Base-by-base conservation (phyloP, 2,888 invertebrate genomes). In the Pristionchus exspectatus region DNA sequence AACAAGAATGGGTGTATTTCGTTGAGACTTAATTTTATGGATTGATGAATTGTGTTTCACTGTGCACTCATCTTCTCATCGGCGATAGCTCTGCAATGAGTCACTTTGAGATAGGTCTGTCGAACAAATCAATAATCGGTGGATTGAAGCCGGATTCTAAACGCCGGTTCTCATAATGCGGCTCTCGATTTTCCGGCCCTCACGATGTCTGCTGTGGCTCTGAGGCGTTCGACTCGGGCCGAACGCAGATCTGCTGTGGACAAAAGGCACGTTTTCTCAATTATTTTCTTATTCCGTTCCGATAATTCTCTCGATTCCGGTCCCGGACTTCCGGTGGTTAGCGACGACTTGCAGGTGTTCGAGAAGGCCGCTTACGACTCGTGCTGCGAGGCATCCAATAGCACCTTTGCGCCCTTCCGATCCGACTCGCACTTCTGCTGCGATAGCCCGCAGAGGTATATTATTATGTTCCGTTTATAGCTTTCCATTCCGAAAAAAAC, bases 351-450 rank as follows among this genome's bases (percentile, higher is more conserved):
- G n/a, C 88, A 91, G 91, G 92, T 92, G 0, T 91, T 90, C 72
- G 90, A 91, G 16, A 88, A 90, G n/a, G 44, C 90, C 0, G 88
- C 91, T 50, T 91, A 88, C 89, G 92, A 93, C 77, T 91, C 91
- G 9, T 93, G 93, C 69, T 93, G 92, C 83, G 87, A 89, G 56
- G 56, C 86, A 33, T 88, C 89, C 50, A 90, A 90, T 69, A 89
- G 91, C 0, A 86, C 90, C 14, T 84, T 88, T 27, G 90, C 86
- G 24, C 92, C 91, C 27, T 93, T 92, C 88, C 90, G 93, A 89
- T 92, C 93, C 21, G 89, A 91, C 4, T 91, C 92, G 14, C 93
- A 94, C 87, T 92, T 94, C 85, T 94, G 94, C 90, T 94, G 94
- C 89, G 93, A 94, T 89, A 92, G 91, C 38, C 93, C 94, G 21